Evolutionary conservation across 1,140 invertebrate genomes (phyloP), one percentile per base, ranked within the genome.

Genomic region (Zaprionus kolodkinae): DNA sequence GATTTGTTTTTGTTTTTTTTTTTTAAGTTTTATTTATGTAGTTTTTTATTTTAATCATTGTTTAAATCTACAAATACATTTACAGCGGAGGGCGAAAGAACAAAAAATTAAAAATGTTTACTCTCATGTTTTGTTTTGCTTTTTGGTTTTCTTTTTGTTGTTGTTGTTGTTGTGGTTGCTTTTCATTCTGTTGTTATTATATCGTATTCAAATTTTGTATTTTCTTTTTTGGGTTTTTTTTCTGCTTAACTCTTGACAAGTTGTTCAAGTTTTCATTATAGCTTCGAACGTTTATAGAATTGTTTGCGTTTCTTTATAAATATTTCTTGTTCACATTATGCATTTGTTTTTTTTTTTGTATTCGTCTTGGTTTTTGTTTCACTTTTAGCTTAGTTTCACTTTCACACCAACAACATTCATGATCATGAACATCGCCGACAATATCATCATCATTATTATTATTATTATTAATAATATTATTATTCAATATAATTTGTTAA

Each of bases 31-130:
- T 91, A 91, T 91, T 91, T 91, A 91, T 91, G 79, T 85, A 85
- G 82, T 91, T 92, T 91, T 87, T 91, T 91, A 87, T 85, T 92
- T 91, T 88, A 87, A 91, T 91, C 84, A 78, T 91, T 92, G 81
- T 91, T 92, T 91, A 92, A 92, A 92, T 90, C 91, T 92, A 92
- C 91, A 92, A 91, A 92, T 92, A 92, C 91, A 92, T 92, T 91
- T 92, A 92, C 91, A 92, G 91, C 91, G 91, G 91, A 92, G 91
- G 91, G 91, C 91, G 91, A 92, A 92, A 92, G 87, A 91, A 91
- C 88, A 83, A 91, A 91, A 88, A 91, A 91, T 86, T 86, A 87
- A 91, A 82, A 91, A 87, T 87, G 82, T 90, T 90, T 91, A 74
- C 78, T 86, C 80, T 82, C 83, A 78, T 90, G 72, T 78, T 81